Evolutionary conservation across 2,113 vertebrate species (phyloP), one percentile per base, ranked within the genome.

Genomic region (Lucifuga dentata): DNA sequence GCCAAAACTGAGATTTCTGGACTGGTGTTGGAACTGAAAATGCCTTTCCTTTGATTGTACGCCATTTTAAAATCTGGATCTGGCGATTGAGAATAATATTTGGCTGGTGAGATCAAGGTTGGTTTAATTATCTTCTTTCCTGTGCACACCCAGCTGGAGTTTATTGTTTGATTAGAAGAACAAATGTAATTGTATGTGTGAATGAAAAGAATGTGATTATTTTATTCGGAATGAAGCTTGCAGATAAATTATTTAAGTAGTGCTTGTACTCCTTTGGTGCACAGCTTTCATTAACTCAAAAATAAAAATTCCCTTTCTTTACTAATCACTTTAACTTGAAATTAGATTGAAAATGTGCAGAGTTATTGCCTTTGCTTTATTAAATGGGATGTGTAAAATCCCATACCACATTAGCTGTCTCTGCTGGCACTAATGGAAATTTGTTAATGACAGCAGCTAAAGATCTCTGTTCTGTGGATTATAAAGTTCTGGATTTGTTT

Each of bases 401-500:
- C 26, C 38, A 53, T 39, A 43, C 51, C 35, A 46, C 50, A 26
- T 52, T 49, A 52, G 45, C 55, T 33, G 33, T 41, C 52, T 50
- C 51, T 49, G 57, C 59, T 40, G 51, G 16, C 68, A 56, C 67
- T 52, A 33, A 53, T 72, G 53, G 66, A 63, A 72, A 85, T 77
- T 56, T 79, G 80, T 76, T 84, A 78, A 73, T 78, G 80, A 70
- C 68, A 74, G 60, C 74, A 76, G 71, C 73, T 81, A 56, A 83
- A 48, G 48, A 73, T 82, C 52, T 85, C 44, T 73, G 51, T 67
- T 38, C 63, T 52, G 74, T 46, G 76, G 87, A 90, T 86, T 90
- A 81, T 76, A 64, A 60, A 45, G 86, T 71, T 49, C 57, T 80
- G 85, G 81, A 86, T 89, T 89, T 88, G 82, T 85, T 87, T 68